phyloP scores from a whole-genome alignment of 2,888 invertebrate species.

The Folsomia candida region DNA sequence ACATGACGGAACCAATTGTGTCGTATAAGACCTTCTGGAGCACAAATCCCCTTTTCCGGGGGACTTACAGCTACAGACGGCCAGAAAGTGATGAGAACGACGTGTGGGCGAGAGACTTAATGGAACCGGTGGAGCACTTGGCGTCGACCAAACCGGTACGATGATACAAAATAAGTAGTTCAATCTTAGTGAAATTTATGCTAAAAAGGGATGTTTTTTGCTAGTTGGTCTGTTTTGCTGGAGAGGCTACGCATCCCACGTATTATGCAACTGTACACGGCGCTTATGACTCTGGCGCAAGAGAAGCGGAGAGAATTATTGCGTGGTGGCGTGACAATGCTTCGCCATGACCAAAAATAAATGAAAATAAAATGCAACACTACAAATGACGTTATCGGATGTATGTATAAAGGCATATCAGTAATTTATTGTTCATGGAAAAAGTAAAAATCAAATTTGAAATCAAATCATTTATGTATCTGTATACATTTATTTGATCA shows the following conservation, averaged over 20 bases:
- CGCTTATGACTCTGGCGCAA: constrained; percentile 69
- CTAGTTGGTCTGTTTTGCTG: constrained; percentile 53
- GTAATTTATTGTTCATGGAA: no score
- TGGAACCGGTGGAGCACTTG: constrained; percentile 58
- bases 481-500: no score
- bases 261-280: constrained; percentile 64
- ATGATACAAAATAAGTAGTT: not conserved
- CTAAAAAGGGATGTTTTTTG: not conserved
- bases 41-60: constrained; percentile 66
- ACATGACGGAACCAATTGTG: constrained; percentile 58
- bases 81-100: constrained; percentile 58
- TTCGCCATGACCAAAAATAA: no score
- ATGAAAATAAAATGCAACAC: no score
- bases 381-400: no score
- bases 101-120: constrained; percentile 60
- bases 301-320: constrained; percentile 66
- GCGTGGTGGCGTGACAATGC: no score
- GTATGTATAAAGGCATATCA: no score
- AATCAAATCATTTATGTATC: no score
- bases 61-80: constrained; percentile 68
- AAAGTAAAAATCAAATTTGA: no score
- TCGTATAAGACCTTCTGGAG: constrained; percentile 68
- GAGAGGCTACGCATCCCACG: constrained; percentile 53
- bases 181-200: not conserved
- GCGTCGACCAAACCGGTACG: not conserved